A percentile compares a stretch with the other conserved stretches of the same genome.
These are phyloP conservation scores for Dioctria rufipes DNA, from an alignment of 2,888 invertebrate genomes.

Conservation along the genomic window DNA sequence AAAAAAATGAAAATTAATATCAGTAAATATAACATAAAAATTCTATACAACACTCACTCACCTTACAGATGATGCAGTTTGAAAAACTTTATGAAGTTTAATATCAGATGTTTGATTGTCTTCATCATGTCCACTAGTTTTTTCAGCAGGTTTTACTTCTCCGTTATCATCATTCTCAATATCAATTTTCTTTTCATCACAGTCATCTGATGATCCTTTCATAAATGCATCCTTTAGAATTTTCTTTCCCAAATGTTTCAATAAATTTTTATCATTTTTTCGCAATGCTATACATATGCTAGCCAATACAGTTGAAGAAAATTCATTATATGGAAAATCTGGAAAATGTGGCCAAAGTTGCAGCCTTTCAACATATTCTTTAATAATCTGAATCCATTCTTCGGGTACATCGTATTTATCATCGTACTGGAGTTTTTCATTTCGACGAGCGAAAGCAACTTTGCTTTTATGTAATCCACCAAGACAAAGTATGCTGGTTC, in stretches of 20 bases:
- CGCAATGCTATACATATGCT: constrained; percentile 74
- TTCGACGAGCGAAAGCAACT: constrained; percentile 72
- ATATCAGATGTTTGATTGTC: constrained; percentile 24
- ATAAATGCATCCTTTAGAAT: constrained; percentile 74
- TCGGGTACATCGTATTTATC: constrained; percentile 72
- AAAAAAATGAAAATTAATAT: background rate
- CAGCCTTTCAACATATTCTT: constrained; percentile 78
- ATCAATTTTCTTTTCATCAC: constrained; percentile 62
- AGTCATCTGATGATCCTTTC: constrained; percentile 59
- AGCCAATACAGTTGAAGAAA: constrained; percentile 83
- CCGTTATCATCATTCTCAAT: constrained; percentile 60
- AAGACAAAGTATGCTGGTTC: constrained; percentile 80
- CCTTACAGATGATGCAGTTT: constrained; percentile 76
- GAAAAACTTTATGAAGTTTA: constrained; percentile 76
- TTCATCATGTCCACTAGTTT: background rate
- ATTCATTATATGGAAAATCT: constrained; percentile 79
- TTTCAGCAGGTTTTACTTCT: background rate
- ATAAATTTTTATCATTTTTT: constrained; percentile 74
- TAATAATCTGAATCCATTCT: constrained; percentile 76
- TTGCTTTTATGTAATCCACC: constrained; percentile 76
- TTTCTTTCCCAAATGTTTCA: constrained; percentile 77
- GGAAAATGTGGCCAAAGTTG: constrained; percentile 84
- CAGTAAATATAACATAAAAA: background rate
- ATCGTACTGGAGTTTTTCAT: constrained; percentile 60
- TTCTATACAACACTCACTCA: background rate